Evolutionary conservation across 2,797 vertebrate genomes (phyloP), one percentile per base, ranked within the genome.

Genomic region (Poecilia picta): DNA sequence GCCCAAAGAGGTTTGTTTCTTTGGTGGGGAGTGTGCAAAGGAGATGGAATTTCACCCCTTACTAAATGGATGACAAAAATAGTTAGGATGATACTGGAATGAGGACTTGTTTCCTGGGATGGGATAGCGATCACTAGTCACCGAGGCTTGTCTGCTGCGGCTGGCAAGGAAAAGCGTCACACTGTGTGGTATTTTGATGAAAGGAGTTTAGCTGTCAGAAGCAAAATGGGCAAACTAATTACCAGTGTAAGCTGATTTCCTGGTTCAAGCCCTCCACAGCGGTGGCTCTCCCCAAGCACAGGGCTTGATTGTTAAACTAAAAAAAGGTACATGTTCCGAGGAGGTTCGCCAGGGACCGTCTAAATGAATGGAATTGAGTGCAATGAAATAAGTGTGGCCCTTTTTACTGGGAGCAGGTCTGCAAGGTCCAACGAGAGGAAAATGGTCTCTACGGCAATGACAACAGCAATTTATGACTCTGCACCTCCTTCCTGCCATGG

Each of bases 201-300:
- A 92, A 92, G 86, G 76, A 70, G 82, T 91, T 92, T 84, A 90
- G 88, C 93, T 93, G 90, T 92, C 91, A 91, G 87, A 74, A 85
- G 77, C 78, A 82, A 91, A 93, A 92, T 87, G 88, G 74, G 88
- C 79, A 88, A 88, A 86, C 86, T 94, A 94, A 95, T 94, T 94
- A 94, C 80, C 79, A 91, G 83, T 82, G 81, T 91, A 90, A 91
- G 88, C 94, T 92, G 91, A 94, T 93, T 92, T 93, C 90, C 91
- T 91, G 85, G 85, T 91, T 92, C 80, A 78, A 70, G 78, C 84
- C 77, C 87, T 85, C 83, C 64, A 74, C 86, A 84, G 89, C 81
- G 81, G 81, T 77, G 77, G 47, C 73, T 83, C 81, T 90, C 86
- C 83, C 89, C 76, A 55, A 91, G 90, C 83, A 62, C 76, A 41